These are phyloP conservation scores for Montipora foliosa DNA, from an alignment of 64 coral and sea anemone genomes.

Conservation along the genomic window DNA sequence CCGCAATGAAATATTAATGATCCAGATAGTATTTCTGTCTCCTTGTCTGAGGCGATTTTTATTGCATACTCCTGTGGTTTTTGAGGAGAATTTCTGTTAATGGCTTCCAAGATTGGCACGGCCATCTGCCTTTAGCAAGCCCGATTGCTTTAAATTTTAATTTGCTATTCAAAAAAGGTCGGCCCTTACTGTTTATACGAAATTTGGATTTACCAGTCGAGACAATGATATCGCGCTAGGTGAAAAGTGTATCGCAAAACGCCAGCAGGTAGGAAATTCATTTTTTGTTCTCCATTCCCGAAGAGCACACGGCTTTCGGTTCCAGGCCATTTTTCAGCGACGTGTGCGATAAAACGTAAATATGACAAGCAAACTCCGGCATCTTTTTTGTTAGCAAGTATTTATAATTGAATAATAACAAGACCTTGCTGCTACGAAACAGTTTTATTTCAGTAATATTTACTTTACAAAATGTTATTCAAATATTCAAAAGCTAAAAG, in stretches of 20 bases:
- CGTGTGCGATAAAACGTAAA: neutral
- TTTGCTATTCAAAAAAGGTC: slow-evolving; percentile 20
- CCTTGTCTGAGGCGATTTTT: slow-evolving; percentile 6
- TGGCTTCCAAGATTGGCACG: neutral
- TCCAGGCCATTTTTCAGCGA: neutral
- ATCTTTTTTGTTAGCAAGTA: neutral
- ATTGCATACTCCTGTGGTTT: slow-evolving; percentile 15
- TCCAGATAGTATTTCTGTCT: slow-evolving; percentile 9
- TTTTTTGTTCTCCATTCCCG: no score
- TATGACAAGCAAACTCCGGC: neutral
- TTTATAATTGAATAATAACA: neutral
- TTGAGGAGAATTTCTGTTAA: slow-evolving; percentile 27
- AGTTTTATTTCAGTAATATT: neutral
- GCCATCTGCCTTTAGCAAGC: slow-evolving; percentile 15
- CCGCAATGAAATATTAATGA: slow-evolving; percentile 49
- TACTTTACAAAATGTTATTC: neutral
- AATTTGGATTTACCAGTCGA: slow-evolving; percentile 3
- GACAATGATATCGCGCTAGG: neutral
- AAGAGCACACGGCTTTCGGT: neutral
- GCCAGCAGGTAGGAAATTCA: slow-evolving; percentile 1
- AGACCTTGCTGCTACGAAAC: neutral
- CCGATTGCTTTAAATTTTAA: slow-evolving; percentile 48
- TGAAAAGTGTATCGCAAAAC: neutral
- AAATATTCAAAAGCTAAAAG: neutral
- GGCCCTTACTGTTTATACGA: slow-evolving; percentile 7